Base-by-base conservation (phyloP, 2,113 vertebrate genomes). In the Melanostigma gelatinosum region DNA sequence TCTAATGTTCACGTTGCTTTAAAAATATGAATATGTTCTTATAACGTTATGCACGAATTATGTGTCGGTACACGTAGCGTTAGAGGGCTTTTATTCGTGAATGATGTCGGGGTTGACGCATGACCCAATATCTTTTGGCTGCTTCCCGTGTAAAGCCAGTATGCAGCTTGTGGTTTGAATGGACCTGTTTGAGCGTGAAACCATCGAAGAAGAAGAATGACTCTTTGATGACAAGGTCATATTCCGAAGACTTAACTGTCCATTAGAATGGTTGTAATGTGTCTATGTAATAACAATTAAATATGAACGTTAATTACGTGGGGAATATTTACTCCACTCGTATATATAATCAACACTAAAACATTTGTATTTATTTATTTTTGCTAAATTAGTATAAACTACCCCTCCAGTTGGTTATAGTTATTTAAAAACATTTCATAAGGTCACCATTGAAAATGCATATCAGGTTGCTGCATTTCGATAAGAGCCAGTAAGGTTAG, bases 21-120 rank as follows among this genome's bases (percentile, higher is more conserved):
- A n/a, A 34, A 3, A n/a, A 54, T 18, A 48, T 0, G 18, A 2
- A 2, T 1, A 9, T 15, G 15, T 10, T 6, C 3, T 20, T 6
- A 1, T 34, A 16, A 11, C 34, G 34, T 15, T 0, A n/a, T 16
- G 22, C 6, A 9, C n/a, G 2, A 2, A 1, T 34, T n/a, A 0
- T 24, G 9, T n/a, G 8, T 15, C 3, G 4, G 0, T 10, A 29
- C 7, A 9, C 4, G 4, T 4, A 4, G 8, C 2, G n/a, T 44
- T 15, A 27, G 16, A 24, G 34, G 3, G 2, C 3, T 6, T n/a
- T n/a, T 11, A 6, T 9, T 3, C 34, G 34, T 34, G 34, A 34
- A 34, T 34, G 32, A 32, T 32, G 32, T 38, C n/a, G 16, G 12
- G 2, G 60, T 3, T 34, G 8, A 8, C 40, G 2, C 0, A 1